phyloP scores from a whole-genome alignment of 2,113 vertebrate genomes.

The Corvus moneduloides region DNA sequence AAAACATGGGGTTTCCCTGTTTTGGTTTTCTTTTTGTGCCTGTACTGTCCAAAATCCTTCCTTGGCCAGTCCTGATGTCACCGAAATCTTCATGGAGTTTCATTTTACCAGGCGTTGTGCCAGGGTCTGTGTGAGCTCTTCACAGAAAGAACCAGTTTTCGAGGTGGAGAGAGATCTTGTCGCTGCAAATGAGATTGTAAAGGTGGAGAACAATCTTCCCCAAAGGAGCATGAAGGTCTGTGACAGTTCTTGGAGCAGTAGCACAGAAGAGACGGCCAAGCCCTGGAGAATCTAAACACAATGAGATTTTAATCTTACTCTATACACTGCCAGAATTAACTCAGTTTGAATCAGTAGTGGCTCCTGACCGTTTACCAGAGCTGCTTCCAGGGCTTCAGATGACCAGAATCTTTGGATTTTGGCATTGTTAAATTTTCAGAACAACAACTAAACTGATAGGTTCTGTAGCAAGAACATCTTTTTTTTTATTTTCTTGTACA shows the following conservation, averaged over 20 bases:
- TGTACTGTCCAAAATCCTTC: neutral
- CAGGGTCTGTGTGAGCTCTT: neutral
- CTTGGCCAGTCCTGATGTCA: neutral
- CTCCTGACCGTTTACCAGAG: neutral
- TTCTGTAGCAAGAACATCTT: neutral
- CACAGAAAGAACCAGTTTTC: neutral
- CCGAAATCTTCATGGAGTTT: neutral
- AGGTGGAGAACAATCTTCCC: neutral
- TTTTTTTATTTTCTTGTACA: neutral
- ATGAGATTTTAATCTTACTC: neutral
- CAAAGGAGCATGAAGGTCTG: neutral
- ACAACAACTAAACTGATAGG: neutral
- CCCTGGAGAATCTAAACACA: neutral
- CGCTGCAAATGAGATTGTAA: neutral
- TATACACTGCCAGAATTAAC: neutral
- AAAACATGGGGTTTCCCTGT: neutral
- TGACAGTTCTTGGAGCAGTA: neutral
- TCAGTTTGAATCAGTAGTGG: neutral
- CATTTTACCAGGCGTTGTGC: neutral
- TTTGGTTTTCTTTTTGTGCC: neutral
- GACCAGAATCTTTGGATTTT: neutral
- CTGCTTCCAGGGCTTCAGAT: neutral
- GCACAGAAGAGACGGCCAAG: neutral
- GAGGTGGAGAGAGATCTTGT: neutral
- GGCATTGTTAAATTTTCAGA: neutral